Evolutionary conservation across 1,140 invertebrate species (phyloP).

Genomic region (Cyrtorhinus lividipennis): DNA sequence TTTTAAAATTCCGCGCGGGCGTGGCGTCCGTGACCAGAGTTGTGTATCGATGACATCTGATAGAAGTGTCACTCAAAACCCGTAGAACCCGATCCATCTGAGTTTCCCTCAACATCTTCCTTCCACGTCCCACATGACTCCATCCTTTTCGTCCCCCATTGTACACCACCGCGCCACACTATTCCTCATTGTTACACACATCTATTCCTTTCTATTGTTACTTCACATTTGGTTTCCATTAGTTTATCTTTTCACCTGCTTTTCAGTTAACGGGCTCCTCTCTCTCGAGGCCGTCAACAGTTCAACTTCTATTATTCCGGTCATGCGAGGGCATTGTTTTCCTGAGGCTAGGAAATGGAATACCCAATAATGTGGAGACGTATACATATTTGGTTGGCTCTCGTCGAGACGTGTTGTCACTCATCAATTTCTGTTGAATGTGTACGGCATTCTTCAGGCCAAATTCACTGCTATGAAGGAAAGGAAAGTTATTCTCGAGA

Average conservation of each 20-base stretch:
- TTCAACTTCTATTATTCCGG: background rate
- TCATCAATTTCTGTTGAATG: too few relatives aligned
- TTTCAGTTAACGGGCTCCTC: background rate
- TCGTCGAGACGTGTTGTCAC: too few relatives aligned
- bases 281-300: background rate
- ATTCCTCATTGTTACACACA: conserved; percentile 9
- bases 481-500: too few relatives aligned
- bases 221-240: conserved; percentile 1
- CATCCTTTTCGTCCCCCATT: background rate
- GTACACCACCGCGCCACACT: background rate
- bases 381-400: too few relatives aligned
- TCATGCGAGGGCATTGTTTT: background rate
- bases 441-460: too few relatives aligned
- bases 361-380: too few relatives aligned
- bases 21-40: conserved; percentile 4
- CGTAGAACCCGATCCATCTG: conserved; percentile 8
- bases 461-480: too few relatives aligned
- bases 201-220: conserved; percentile 1
- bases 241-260: conserved; percentile 8
- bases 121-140: background rate
- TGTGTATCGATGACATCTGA: conserved; percentile 5
- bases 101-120: background rate
- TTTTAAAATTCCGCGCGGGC: conserved; percentile 1
- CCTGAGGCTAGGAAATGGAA: background rate
- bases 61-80: conserved; percentile 9